A percentile compares a stretch with the other conserved stretches of the same genome.
Conservation (phyloP, 2,113 vertebrate genomes). For the Myotis lucifugus region DNA sequence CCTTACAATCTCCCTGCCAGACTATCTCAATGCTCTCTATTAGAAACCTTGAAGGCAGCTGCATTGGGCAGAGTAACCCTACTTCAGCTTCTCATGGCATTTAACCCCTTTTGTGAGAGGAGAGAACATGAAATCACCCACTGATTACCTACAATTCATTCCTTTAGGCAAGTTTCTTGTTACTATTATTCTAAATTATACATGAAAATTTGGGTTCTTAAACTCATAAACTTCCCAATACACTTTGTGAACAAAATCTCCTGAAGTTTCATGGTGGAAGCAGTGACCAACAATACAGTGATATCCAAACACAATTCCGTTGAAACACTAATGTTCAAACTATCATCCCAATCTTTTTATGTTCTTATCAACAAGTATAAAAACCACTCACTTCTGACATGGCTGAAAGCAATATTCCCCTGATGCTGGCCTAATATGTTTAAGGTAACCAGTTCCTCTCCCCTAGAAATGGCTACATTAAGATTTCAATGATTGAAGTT, state of each 20-base stretch:
- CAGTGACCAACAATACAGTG: neutral
- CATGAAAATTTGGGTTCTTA: constrained; percentile 46
- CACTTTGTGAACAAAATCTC: constrained; percentile 35
- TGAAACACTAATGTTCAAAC: constrained; percentile 34
- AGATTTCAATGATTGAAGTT: neutral
- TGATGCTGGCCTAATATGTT: neutral
- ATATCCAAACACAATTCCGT: constrained; percentile 6
- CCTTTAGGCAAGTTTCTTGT: constrained; percentile 17
- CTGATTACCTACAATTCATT: neutral
- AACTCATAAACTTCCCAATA: constrained; percentile 40
- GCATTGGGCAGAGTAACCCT: neutral
- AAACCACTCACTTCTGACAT: neutral
- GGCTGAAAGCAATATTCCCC: neutral
- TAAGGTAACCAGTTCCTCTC: neutral
- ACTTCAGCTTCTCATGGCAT: constrained; percentile 17
- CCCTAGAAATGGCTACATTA: neutral
- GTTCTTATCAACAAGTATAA: constrained; percentile 36
- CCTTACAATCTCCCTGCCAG: neutral
- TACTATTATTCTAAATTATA: constrained; percentile 26
- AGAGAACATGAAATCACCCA: constrained; percentile 23
- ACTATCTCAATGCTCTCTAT: neutral
- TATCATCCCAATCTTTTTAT: neutral
- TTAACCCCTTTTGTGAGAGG: constrained; percentile 12
- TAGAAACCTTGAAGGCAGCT: constrained; percentile 16
- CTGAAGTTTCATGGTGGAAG: neutral